Percentiles rank a stretch among this genome's conserved stretches.
phyloP scores from a whole-genome alignment of 2,113 vertebrate genomes.

The Sturnira hondurensis region DNA sequence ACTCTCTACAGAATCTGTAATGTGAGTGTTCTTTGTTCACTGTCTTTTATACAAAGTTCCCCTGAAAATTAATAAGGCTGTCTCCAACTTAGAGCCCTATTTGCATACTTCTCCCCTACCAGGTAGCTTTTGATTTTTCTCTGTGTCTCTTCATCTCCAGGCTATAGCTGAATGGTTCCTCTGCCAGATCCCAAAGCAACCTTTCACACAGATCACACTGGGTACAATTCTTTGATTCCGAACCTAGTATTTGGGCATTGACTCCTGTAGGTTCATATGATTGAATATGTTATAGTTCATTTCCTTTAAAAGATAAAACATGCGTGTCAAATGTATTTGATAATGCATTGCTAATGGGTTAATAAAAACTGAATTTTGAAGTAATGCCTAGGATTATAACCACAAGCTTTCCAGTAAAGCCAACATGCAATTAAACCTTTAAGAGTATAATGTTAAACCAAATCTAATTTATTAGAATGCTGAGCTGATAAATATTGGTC shows the following conservation, averaged over 20 bases:
- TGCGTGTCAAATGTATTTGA: not conserved
- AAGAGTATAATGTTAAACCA: not conserved
- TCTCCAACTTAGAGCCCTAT: slow-evolving; percentile 29
- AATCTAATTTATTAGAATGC: slow-evolving; percentile 36
- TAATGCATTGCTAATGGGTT: slow-evolving; percentile 21
- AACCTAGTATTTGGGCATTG: not conserved
- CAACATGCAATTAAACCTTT: slow-evolving; percentile 14
- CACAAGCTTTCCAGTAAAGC: slow-evolving; percentile 9
- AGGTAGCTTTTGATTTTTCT: slow-evolving; percentile 47
- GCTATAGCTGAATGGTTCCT: slow-evolving; percentile 6
- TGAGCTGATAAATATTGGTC: slow-evolving; percentile 4
- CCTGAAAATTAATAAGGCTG: slow-evolving; percentile 63
- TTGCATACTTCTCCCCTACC: slow-evolving; percentile 42
- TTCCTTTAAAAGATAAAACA: slow-evolving; percentile 22
- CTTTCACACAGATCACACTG: not conserved
- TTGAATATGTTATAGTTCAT: slow-evolving; percentile 1
- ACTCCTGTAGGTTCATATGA: not conserved
- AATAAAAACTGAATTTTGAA: slow-evolving; percentile 20
- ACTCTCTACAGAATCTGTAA: slow-evolving; percentile 50
- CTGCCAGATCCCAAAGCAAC: slow-evolving; percentile 9
- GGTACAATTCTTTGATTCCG: not conserved
- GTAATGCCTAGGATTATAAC: slow-evolving; percentile 20
- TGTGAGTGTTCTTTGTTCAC: slow-evolving; percentile 53
- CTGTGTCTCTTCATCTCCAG: slow-evolving; percentile 39
- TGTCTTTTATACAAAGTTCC: slow-evolving; percentile 44